These are phyloP conservation scores for Tragopan temminckii DNA, from an alignment of 2,797 vertebrate genomes.

Conservation along the genomic window DNA sequence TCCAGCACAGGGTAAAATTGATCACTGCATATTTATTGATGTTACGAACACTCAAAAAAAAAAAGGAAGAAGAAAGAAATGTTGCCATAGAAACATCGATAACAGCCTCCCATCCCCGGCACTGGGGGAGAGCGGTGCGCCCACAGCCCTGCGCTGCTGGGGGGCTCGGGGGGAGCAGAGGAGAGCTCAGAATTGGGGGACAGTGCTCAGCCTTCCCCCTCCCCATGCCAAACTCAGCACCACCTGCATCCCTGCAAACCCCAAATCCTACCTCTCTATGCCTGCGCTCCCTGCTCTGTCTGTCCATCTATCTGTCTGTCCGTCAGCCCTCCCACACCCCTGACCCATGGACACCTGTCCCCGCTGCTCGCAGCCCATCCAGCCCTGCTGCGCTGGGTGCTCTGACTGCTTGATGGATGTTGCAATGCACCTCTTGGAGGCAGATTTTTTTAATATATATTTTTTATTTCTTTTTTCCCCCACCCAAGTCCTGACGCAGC, in stretches of 20 bases:
- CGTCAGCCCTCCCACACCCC: background rate
- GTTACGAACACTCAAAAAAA: constrained; percentile 22
- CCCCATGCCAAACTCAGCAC: background rate
- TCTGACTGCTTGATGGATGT: constrained; percentile 28
- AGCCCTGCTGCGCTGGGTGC: background rate
- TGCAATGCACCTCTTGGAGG: background rate
- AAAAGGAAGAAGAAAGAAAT: background rate
- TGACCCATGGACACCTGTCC: accelerated
- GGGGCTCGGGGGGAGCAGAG: background rate
- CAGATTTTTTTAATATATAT: background rate
- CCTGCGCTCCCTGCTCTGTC: background rate
- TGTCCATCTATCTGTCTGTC: background rate
- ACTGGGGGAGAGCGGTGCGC: background rate
- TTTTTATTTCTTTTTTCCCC: background rate
- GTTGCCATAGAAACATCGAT: constrained; percentile 80
- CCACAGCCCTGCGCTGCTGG: background rate
- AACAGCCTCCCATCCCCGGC: constrained; percentile 11
- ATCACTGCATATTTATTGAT: constrained; percentile 61
- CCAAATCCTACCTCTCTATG: accelerated
- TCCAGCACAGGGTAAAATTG: constrained; percentile 75
- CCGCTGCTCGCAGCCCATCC: background rate
- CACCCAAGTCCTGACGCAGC: background rate
- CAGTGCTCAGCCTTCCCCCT: background rate
- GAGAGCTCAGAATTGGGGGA: background rate
- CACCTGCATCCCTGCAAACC: background rate